Percentiles rank a stretch among this genome's conserved stretches.
These are phyloP conservation scores for Coendou prehensilis DNA, from an alignment of 2,797 vertebrate species.

Conservation along the genomic window DNA sequence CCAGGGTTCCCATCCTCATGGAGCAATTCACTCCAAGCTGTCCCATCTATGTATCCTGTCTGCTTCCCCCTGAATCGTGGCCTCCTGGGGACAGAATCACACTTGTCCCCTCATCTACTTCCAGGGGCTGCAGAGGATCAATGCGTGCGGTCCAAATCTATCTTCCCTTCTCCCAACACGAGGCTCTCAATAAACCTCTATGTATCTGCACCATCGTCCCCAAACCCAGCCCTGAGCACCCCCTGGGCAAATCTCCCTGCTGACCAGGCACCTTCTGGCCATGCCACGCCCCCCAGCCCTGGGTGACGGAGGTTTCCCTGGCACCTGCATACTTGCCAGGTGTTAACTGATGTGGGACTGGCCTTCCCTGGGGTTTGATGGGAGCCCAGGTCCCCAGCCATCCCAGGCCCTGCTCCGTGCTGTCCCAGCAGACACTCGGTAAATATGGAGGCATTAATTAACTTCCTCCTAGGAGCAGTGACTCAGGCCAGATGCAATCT, in stretches of 20 bases:
- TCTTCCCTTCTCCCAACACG: neutral
- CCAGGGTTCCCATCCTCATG: neutral
- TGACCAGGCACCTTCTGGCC: neutral
- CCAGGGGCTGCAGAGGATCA: neutral
- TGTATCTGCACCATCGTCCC: neutral
- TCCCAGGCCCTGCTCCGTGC: neutral
- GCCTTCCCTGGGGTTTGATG: neutral
- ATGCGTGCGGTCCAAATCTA: neutral
- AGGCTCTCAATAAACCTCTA: neutral
- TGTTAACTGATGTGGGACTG: neutral
- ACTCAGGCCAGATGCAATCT: conserved; percentile 39
- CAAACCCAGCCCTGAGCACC: neutral
- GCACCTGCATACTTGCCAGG: neutral
- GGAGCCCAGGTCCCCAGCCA: neutral
- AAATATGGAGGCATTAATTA: conserved; percentile 76
- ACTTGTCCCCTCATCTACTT: neutral
- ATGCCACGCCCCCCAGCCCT: neutral
- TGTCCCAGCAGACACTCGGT: conserved; percentile 55
- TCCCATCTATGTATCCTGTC: neutral
- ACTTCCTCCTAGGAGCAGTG: conserved; percentile 54
- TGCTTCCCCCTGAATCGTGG: neutral
- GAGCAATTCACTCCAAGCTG: neutral
- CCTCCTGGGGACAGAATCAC: neutral
- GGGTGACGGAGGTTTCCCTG: neutral
- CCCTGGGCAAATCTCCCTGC: neutral